Evolutionary conservation across 2,888 invertebrate species (phyloP), one percentile per base, ranked within the genome.

Genomic region (Scrobipalpa costella): DNA sequence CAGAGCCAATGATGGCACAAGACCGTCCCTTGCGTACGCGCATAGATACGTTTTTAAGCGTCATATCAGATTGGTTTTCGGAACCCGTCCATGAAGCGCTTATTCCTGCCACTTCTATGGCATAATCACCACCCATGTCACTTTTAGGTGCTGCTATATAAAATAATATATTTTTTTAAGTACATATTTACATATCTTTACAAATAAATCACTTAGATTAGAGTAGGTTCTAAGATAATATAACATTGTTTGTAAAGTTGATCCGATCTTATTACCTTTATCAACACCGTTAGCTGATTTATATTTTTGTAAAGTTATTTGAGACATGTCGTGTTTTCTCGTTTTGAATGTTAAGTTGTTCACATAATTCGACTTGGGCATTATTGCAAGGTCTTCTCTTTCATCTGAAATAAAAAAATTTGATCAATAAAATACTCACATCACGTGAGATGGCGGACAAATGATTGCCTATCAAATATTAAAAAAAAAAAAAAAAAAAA

Each of bases 1-100:
- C 97, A 0, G 97, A 95, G 0, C 98, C 98, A 67, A 98, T 95
- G 6, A 98, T 87, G 0, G 96, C 96, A 71, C 95, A 94, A 5
- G 97, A 86, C 75, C 94, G 93, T 0, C 94, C 94, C 61, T 85
- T 89, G 27, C 90, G 86, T 7, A 95, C 81, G 1, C 92, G 85
- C 57, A 95, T 69, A 44, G 92, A 93, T 15, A 96, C 84, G 69
- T 81, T 90, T 74, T 92, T 92, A 40, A 94, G 82, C 0, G 86
- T 88, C 61, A 94, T 86, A 21, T 92, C 89, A 5, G 72, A 67
- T 0, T 67, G 36, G 27, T 90, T 86, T 1, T 76, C 72, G 0
- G 76, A 71, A 11, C 66, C 71, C 33, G 76, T 71, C 93, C 93
- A 86, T 33, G 87, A 78, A 36, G 92, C 86, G 76, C 75, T 77